phyloP scores from a whole-genome alignment of 2,113 vertebrate genomes.

The Accipiter cooperii region DNA sequence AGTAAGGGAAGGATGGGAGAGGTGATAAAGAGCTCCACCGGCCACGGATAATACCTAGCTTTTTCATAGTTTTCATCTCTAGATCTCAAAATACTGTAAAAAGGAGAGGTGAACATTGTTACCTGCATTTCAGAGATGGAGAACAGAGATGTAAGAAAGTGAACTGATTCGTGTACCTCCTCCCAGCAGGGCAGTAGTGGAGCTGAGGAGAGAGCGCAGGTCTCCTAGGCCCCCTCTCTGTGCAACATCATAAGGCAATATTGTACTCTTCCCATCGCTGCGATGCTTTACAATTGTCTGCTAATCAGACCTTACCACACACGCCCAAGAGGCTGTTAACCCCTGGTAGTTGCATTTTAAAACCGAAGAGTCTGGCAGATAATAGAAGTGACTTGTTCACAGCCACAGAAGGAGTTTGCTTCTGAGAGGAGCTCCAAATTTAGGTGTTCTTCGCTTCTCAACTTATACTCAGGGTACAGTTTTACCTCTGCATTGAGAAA shows the following conservation, averaged over 20 bases:
- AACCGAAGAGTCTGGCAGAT: not conserved
- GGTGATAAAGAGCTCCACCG: not conserved
- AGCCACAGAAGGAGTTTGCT: constrained; percentile 5
- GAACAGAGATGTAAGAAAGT: constrained; percentile 8
- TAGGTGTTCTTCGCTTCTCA: not conserved
- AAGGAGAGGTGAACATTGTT: constrained; percentile 23
- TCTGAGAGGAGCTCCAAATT: constrained; percentile 6
- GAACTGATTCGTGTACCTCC: not conserved
- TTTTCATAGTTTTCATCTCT: not conserved
- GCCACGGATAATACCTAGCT: not conserved
- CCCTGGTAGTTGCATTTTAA: not conserved
- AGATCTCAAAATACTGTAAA: not conserved
- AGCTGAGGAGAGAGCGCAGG: not conserved
- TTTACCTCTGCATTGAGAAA: not conserved
- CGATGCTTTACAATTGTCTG: not conserved
- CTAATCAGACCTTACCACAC: constrained; percentile 21
- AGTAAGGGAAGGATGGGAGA: not conserved
- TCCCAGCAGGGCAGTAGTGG: not conserved
- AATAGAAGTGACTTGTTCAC: constrained; percentile 9
- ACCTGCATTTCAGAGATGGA: constrained; percentile 9
- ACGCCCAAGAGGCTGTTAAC: constrained; percentile 1
- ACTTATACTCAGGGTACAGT: not conserved
- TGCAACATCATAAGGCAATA: not conserved
- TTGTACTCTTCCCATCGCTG: not conserved
- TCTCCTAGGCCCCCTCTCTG: not conserved